phyloP scores from a whole-genome alignment of 1,140 invertebrate genomes.

The Drosophila elegans region DNA sequence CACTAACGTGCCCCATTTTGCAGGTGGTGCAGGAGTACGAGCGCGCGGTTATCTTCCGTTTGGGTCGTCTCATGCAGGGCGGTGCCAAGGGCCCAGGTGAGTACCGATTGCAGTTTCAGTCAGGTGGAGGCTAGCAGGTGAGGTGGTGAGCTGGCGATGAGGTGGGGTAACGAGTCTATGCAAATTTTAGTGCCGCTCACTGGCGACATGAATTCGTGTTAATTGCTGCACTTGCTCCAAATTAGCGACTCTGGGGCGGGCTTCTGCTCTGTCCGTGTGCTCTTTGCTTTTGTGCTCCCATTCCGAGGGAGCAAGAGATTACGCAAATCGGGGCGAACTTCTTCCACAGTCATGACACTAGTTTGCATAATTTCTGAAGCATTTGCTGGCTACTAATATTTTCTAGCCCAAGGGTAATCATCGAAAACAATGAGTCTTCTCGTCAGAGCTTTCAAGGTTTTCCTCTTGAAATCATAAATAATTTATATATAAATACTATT shows the following conservation, averaged over 20 bases:
- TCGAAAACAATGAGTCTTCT: neutral
- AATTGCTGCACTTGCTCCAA: constrained; percentile 84
- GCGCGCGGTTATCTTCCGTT: constrained; percentile 94
- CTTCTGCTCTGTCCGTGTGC: constrained; percentile 25
- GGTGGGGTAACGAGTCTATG: constrained; percentile 61
- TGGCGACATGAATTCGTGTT: constrained; percentile 77
- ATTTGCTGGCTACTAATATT: neutral
- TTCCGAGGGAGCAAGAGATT: constrained; percentile 48
- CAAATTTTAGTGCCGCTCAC: constrained; percentile 71
- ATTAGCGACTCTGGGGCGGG: constrained; percentile 67
- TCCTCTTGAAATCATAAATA: no score
- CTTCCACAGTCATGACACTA: constrained; percentile 28
- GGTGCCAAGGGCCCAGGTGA: constrained; percentile 96
- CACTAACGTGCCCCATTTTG: constrained; percentile 49
- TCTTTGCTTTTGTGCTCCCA: constrained; percentile 49
- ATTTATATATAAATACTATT: no score
- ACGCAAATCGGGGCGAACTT: constrained; percentile 46
- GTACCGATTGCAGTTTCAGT: constrained; percentile 36
- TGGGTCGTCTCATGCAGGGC: constrained; percentile 93
- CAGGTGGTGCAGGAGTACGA: constrained; percentile 97
- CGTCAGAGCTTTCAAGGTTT: no score
- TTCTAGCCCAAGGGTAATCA: neutral
- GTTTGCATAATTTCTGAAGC: constrained; percentile 8
- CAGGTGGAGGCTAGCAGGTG: neutral
- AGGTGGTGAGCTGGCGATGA: constrained; percentile 6